Evolutionary conservation across 2,797 vertebrate species (phyloP), one percentile per base, ranked within the genome.

Genomic region (Rhinatrema bivittatum): DNA sequence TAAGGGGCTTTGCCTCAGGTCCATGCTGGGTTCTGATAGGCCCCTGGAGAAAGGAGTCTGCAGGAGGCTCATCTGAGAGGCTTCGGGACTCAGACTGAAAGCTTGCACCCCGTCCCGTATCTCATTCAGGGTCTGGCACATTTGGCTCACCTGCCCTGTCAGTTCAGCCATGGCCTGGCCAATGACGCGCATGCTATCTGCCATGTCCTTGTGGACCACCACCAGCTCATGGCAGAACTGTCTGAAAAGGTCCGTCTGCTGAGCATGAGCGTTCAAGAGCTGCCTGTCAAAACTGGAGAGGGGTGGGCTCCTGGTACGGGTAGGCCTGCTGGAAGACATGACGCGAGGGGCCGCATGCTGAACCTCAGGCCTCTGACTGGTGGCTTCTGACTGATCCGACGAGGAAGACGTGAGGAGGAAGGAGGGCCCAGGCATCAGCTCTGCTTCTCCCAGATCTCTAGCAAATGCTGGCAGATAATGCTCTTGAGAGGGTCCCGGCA

Each of bases 151-250:
- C 12, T 58, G 65, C 48, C 54, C 29, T 42, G 42, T 53, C 49
- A 84, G 69, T 36, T 75, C 67, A 3, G 77, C 57, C 71, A 81
- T 33, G 3, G 56, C 63, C 68, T 70, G 79, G 32, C 68, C 9
- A 3, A 84, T 15, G 5, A 50, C 29, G 7, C 40, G 72, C 72
- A 83, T 70, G 56, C 62, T 76, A 36, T 29, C 22, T 9, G 79
- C 65, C 71, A 83, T 59, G 67, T 74, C 74, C 42, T 46, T 72
- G 6, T 84, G 79, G 30, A 70, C 18, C 3, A 70, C 55, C 56
- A 84, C 59, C 55, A 84, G 68, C 62, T 83, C 64, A 43, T 59
- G 76, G 57, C 69, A 79, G 45, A 81, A 71, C 23, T 58, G 74
- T 50, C 38, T 71, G 39, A 83, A 55, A 26, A 66, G 49, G n/a